Base-by-base conservation (phyloP, 2,113 vertebrate species). In the Coptodon bakossiorum region DNA sequence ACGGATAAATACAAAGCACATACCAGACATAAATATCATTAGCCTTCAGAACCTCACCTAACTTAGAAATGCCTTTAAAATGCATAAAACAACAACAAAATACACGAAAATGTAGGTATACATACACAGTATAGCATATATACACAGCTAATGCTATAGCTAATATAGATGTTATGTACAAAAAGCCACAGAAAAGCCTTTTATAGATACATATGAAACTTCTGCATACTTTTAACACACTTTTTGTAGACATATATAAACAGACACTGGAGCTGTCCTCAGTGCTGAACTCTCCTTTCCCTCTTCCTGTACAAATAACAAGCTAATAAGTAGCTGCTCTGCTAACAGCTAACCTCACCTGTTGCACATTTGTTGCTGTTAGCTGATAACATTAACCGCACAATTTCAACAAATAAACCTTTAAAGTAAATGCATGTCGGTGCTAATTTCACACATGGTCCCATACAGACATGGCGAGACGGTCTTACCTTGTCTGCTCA, bases 401-500 rank as follows among this genome's bases (percentile, higher is more conserved):
- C 1, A 82, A 82, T 61, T 34, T 22, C 52, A 9, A 9, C 2
- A 40, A 22, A 78, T n/a, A 36, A 81, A 87, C 16, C 43, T 19
- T 31, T 13, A 29, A 52, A 50, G 13, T 4, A n/a, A 38, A 50
- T 12, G 16, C 1, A 61, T 9, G 9, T 10, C 3, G 4, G 5
- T 38, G 16, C 22, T 29, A 36, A 17, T 31, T 1, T 38, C 8
- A 6, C 3, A 5, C 7, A 11, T 3, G 6, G 2, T 14, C 27
- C 4, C 4, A 1, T 9, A 7, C 2, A 24, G 27, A 16, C 13
- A 12, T 5, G 3, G 3, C 24, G 24, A 52, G n/a, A 2, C 6
- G 6, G 11, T 78, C 54, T 91, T 92, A 96, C 95, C 95, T 66
- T 78, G 93, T 92, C 89, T 93, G 89, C 83, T 91, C 95, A 95